phyloP scores from a whole-genome alignment of 2,888 invertebrate species.

The Chouioia cunea region DNA sequence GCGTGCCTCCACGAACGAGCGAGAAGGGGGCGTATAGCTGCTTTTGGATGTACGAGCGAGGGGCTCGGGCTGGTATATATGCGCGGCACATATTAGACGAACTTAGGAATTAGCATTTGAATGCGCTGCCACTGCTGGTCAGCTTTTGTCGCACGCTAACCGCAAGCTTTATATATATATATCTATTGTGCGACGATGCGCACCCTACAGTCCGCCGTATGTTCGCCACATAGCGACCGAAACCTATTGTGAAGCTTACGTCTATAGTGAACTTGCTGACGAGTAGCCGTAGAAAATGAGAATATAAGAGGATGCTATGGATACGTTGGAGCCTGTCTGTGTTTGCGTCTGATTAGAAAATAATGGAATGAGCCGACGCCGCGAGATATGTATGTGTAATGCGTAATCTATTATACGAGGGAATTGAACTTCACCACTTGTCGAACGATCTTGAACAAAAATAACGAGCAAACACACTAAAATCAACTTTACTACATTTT shows the following conservation, averaged over 20 bases:
- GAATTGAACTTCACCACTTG: too few relatives aligned
- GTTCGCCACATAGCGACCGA: background rate
- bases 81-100: constrained; percentile 60
- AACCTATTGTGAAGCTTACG: constrained; percentile 8
- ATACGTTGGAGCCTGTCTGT: too few relatives aligned
- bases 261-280: background rate
- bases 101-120: constrained; percentile 64
- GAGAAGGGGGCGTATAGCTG: constrained; percentile 16
- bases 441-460: too few relatives aligned
- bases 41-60: too few relatives aligned
- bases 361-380: too few relatives aligned
- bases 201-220: constrained; percentile 26
- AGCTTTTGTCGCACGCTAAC: constrained; percentile 63
- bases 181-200: constrained; percentile 17
- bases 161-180: constrained; percentile 52
- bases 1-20: constrained; percentile 47
- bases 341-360: too few relatives aligned
- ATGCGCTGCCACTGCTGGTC: constrained; percentile 58
- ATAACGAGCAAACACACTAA: too few relatives aligned
- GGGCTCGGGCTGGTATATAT: background rate
- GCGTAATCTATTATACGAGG: too few relatives aligned
- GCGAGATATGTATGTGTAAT: too few relatives aligned
- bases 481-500: too few relatives aligned
- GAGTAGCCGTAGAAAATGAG: constrained; percentile 15
- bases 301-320: constrained; percentile 28